Base-by-base conservation (phyloP, 2,888 invertebrate species). In the Coleophora flavipennella region DNA sequence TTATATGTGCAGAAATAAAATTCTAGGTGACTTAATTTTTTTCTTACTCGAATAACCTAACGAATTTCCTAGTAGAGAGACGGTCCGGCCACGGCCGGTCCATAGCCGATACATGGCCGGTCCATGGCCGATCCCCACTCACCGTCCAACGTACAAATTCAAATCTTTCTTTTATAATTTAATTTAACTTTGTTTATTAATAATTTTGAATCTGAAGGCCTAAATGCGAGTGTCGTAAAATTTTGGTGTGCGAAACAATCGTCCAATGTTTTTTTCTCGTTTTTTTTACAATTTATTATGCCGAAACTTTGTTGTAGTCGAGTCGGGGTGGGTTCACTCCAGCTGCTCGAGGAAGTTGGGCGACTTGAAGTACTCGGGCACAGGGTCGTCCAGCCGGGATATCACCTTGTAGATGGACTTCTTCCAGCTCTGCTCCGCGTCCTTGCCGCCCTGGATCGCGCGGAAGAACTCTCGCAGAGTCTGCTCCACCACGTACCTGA, bases 391-490 rank as follows among this genome's bases (percentile, higher is more conserved):
- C 86, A 99, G 89, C 75, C 99, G 92, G 64, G 98, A 97, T 84
- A 99, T 99, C 67, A 99, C 93, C 85, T 99, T 99, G 90, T 99
- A 99, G 85, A 99, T 99, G 66, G 97, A 94, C 85, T 99, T 99
- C 88, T 99, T 99, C 99, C 99, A 99, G 68, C 98, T 98, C 80
- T 98, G 99, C 75, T 99, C 99, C 45, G 92, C 88, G 86, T 99
- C 99, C 83, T 98, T 97, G 55, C 96, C 96, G 65, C 94, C 91
- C 75, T 95, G 94, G 71, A 99, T 95, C 57, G 99, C 96, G 84
- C 96, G 95, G 92, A 95, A 99, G 89, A 99, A 99, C 86, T 99
- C 99, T 55, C 96, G 91, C 51, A 99, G 88, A 44, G 99, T 99
- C 81, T 97, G 95, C 80, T 99, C 97, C 48, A 99, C 95, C 57